Evolutionary conservation across 1,140 invertebrate species (phyloP).

Genomic region (Agrilus planipennis): DNA sequence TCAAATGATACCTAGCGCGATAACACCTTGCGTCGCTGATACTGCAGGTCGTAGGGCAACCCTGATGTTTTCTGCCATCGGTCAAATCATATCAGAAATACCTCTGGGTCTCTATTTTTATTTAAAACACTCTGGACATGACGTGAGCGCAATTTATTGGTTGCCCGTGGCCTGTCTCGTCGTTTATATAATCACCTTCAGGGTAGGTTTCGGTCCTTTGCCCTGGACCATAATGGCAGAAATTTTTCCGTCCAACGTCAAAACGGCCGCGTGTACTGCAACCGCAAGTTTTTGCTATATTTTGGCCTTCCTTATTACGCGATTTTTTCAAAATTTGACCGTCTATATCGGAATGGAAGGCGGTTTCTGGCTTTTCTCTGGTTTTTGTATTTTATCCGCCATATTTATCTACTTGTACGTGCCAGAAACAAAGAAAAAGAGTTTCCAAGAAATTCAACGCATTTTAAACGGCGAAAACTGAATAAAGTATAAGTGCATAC

Average conservation of each 20-base stretch:
- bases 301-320: neutral
- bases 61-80: slow-evolving; percentile 55
- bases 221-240: slow-evolving; percentile 79
- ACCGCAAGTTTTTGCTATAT: slow-evolving; percentile 45
- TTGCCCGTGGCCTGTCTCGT: slow-evolving; percentile 53
- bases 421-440: slow-evolving; percentile 61
- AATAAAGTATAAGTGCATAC: too few relatives aligned
- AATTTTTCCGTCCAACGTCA: slow-evolving; percentile 64
- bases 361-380: slow-evolving; percentile 70
- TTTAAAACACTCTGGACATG: slow-evolving; percentile 34
- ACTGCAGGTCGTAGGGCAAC: slow-evolving; percentile 58
- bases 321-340: neutral
- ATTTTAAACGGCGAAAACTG: slow-evolving; percentile 38
- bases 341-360: slow-evolving; percentile 40
- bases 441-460: slow-evolving; percentile 50
- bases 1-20: slow-evolving; percentile 50
- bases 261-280: slow-evolving; percentile 60
- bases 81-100: slow-evolving; percentile 39
- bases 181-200: slow-evolving; percentile 54
- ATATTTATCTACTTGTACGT: slow-evolving; percentile 45
- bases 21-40: slow-evolving; percentile 63
- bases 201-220: slow-evolving; percentile 66
- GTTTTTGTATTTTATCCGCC: slow-evolving; percentile 49
- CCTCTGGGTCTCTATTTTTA: slow-evolving; percentile 52
- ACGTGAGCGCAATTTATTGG: slow-evolving; percentile 43